Evolutionary conservation across 1,140 invertebrate species (phyloP), one percentile per base, ranked within the genome.

Genomic region (Parasteatoda tepidariorum): DNA sequence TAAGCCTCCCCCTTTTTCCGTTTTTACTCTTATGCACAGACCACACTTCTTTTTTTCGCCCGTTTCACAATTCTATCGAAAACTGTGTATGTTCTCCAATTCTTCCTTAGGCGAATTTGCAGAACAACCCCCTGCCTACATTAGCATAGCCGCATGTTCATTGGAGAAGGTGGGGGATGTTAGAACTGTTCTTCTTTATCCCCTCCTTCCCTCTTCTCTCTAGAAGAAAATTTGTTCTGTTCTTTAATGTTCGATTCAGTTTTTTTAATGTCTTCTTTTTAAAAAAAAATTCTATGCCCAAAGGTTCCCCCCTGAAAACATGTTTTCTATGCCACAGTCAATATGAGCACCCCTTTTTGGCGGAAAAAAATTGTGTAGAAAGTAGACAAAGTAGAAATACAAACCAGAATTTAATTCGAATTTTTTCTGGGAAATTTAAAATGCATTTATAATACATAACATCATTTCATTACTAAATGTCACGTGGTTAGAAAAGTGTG

Each of bases 111-210:
- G 62, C 64, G 76, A 79, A 79, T 79, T 79, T 79, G 76, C 64
- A 18, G 61, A 64, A 31, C 28, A 30, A 41, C 64, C 38, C n/a
- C 38, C 34, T 41, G 38, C 31, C 75, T 15, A 68, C 76, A 79
- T 79, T 79, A 79, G 76, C 76, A 79, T 79, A 79, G 76, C 41
- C 64, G 76, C 76, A 79, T 79, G 76, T 68, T 79, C 76, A 79
- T 79, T 79, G 76, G 76, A 54, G 76, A 41, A 57, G 62, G 48
- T 31, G 76, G 61, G 76, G 64, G 26, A 41, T 24, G 24, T 55
- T 28, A 24, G 38, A 18, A 13, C 38, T 48, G n/a, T n/a, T n/a
- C n/a, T n/a, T n/a, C n/a, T n/a, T n/a, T n/a, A n/a, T n/a, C 18
- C 38, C 9, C 4, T 48, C 38, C 38, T 18, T 18, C 15, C 30